Conservation (phyloP, 2,797 vertebrate genomes). For the Karalla daura region DNA sequence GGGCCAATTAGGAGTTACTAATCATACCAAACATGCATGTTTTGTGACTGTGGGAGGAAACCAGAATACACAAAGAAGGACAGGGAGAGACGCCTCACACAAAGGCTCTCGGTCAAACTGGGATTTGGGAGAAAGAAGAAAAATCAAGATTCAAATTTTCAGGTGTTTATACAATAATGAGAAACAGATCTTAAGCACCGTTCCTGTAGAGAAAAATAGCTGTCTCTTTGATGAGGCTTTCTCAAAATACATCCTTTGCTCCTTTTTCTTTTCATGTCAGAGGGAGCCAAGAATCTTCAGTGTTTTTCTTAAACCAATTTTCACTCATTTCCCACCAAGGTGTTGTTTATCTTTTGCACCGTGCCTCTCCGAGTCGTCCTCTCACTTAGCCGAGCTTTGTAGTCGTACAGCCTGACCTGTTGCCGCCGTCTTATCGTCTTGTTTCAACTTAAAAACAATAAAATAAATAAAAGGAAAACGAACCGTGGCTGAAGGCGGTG, state of each 20-base stretch:
- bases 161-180: too few species aligned
- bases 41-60: too few species aligned
- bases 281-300: neutral
- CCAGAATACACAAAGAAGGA: too few species aligned
- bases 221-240: neutral
- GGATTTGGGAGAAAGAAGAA: too few species aligned
- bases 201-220: too few species aligned
- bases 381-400: conserved; percentile 51
- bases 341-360: conserved; percentile 40
- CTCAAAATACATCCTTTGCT: conserved; percentile 13
- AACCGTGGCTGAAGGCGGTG: conserved; percentile 37
- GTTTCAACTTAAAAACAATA: conserved; percentile 49
- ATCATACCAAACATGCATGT: too few species aligned
- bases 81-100: too few species aligned
- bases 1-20: too few species aligned
- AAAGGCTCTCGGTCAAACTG: too few species aligned
- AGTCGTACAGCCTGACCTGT: conserved; percentile 50
- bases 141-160: too few species aligned
- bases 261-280: conserved; percentile 24
- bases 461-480: too few species aligned
- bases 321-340: conserved; percentile 14
- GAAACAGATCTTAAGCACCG: too few species aligned
- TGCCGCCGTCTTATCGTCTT: conserved; percentile 46
- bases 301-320: conserved; percentile 1
- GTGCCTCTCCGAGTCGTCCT: conserved; percentile 39